Percentiles rank a stretch among this genome's conserved stretches.
Conservation (phyloP, 2,888 invertebrate genomes). For the Ischnura elegans region DNA sequence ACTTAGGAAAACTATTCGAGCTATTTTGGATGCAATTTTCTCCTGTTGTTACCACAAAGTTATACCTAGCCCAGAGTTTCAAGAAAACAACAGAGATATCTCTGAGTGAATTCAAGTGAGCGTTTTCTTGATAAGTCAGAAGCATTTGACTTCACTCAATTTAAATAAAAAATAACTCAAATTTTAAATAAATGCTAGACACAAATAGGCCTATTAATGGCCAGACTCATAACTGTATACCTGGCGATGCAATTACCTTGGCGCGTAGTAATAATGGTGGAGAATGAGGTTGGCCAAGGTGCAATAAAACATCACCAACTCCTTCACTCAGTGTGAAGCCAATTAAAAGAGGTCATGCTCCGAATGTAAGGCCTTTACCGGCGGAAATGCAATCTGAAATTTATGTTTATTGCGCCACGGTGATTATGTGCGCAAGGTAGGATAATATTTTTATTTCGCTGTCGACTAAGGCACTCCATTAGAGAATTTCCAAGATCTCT, state of each 20-base stretch:
- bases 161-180: too few species aligned
- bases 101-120: neutral
- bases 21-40: too few species aligned
- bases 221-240: neutral
- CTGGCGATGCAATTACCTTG: conserved; percentile 50
- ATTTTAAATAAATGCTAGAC: neutral
- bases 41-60: too few species aligned
- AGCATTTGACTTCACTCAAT: neutral
- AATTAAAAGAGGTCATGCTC: conserved; percentile 56
- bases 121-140: neutral
- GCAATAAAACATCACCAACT: conserved; percentile 48
- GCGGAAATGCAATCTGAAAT: conserved; percentile 43
- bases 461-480: neutral
- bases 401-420: conserved; percentile 33
- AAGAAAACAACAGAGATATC: too few species aligned
- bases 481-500: neutral
- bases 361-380: conserved; percentile 46
- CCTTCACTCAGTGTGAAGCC: conserved; percentile 54
- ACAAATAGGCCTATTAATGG: neutral
- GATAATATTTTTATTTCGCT: neutral
- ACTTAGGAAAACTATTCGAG: too few species aligned
- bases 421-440: neutral
- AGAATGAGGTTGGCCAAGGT: conserved; percentile 18
- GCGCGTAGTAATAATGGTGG: neutral
- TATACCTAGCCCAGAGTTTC: too few species aligned